Conservation (phyloP, 2,797 vertebrate species). For the Cynopterus sphinx region DNA sequence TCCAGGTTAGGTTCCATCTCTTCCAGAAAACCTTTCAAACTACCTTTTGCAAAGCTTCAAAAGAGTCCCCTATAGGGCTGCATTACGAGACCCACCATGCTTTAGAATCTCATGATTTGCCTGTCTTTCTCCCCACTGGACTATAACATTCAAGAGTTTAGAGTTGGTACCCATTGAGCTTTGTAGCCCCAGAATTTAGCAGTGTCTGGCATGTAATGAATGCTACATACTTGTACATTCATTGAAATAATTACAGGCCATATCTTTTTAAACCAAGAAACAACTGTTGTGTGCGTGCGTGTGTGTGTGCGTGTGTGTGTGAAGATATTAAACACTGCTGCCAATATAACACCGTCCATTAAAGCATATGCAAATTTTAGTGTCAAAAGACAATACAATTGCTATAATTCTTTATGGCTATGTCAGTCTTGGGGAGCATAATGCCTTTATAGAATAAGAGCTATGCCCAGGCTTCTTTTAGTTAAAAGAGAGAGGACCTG, state of each 20-base stretch:
- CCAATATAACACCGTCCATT: neutral
- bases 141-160: neutral
- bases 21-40: neutral
- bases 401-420: neutral
- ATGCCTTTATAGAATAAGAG: slow-evolving; percentile 5
- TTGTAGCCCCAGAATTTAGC: neutral
- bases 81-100: neutral
- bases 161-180: neutral
- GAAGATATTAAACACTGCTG: neutral
- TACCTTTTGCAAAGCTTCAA: neutral
- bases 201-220: neutral
- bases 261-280: neutral
- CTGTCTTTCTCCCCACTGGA: neutral
- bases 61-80: neutral
- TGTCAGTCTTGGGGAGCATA: neutral
- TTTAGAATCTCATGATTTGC: neutral
- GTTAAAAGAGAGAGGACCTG: neutral
- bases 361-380: neutral
- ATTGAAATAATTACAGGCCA: neutral
- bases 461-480: neutral
- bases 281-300: neutral
- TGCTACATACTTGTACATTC: neutral
- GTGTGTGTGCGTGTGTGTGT: neutral
- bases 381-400: neutral
- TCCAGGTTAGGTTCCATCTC: neutral